These are phyloP conservation scores for Xanthia togata DNA, from an alignment of 2,888 invertebrate genomes.

Conservation along the genomic window DNA sequence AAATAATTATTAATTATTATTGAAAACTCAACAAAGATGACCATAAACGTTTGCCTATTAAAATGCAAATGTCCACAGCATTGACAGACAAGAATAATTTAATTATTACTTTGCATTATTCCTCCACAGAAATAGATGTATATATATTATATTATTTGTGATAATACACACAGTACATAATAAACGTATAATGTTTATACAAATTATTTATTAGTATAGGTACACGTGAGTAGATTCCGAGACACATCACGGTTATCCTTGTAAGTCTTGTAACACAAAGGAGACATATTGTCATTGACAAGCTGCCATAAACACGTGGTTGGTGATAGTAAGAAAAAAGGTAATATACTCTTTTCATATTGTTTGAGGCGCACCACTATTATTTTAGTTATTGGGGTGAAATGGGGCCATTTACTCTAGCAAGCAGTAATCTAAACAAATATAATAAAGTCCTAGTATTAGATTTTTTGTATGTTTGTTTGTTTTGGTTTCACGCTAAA, in stretches of 20 bases:
- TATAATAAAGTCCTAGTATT: too few relatives aligned
- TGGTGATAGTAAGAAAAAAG: conserved; percentile 42
- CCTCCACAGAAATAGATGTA: conserved; percentile 39
- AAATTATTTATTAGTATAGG: conserved; percentile 41
- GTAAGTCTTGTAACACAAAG: conserved; percentile 58
- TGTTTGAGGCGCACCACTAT: conserved; percentile 5
- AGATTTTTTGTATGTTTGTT: too few relatives aligned
- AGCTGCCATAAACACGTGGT: conserved; percentile 58
- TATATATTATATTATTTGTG: conserved; percentile 40
- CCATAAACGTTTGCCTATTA: conserved; percentile 26
- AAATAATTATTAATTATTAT: background rate
- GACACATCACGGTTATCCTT: conserved; percentile 49
- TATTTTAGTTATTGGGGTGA: background rate
- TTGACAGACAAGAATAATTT: conserved; percentile 26
- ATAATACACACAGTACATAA: conserved; percentile 51
- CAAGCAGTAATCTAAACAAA: background rate
- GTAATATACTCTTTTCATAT: conserved; percentile 28
- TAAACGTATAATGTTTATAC: conserved; percentile 40
- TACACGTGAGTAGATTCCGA: conserved; percentile 51
- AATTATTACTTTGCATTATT: conserved; percentile 44
- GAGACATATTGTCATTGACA: conserved; percentile 62
- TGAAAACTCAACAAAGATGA: background rate
- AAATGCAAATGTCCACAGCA: conserved; percentile 47
- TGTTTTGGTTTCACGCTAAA: too few relatives aligned
- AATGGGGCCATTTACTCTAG: background rate